Evolutionary conservation across 1,140 invertebrate genomes (phyloP).

Genomic region (Apis cerana): DNA sequence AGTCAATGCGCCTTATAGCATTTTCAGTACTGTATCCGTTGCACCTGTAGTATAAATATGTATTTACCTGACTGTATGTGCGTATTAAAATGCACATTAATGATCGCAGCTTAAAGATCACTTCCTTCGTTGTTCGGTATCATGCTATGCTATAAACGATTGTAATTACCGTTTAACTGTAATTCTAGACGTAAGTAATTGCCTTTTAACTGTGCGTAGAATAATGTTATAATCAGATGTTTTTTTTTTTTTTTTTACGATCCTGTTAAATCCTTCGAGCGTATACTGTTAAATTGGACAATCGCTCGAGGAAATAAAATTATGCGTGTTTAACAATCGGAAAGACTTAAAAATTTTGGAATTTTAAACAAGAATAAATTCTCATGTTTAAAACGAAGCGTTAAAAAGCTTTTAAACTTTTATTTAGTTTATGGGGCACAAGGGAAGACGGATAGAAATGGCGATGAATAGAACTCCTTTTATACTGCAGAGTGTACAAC

Average conservation of each 20-base stretch:
- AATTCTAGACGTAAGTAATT: slow-evolving; percentile 9
- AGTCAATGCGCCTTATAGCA: slow-evolving; percentile 7
- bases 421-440: background rate
- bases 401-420: background rate
- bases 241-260: slow-evolving; percentile 4
- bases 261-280: slow-evolving; percentile 1
- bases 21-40: background rate
- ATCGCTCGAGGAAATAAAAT: background rate
- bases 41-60: slow-evolving; percentile 20
- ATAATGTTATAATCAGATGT: background rate
- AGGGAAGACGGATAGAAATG: background rate
- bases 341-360: background rate
- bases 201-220: background rate
- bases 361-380: background rate
- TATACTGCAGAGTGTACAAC: background rate
- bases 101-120: background rate
- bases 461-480: background rate
- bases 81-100: slow-evolving; percentile 13
- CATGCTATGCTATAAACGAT: background rate
- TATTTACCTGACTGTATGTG: background rate
- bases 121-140: slow-evolving; percentile 1
- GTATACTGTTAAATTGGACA: background rate
- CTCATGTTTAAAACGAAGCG: background rate
- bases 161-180: slow-evolving; percentile 39
- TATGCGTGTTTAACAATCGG: background rate